Evolutionary conservation across 2,888 invertebrate species (phyloP), one percentile per base, ranked within the genome.

Genomic region (Machimus atricapillus): DNA sequence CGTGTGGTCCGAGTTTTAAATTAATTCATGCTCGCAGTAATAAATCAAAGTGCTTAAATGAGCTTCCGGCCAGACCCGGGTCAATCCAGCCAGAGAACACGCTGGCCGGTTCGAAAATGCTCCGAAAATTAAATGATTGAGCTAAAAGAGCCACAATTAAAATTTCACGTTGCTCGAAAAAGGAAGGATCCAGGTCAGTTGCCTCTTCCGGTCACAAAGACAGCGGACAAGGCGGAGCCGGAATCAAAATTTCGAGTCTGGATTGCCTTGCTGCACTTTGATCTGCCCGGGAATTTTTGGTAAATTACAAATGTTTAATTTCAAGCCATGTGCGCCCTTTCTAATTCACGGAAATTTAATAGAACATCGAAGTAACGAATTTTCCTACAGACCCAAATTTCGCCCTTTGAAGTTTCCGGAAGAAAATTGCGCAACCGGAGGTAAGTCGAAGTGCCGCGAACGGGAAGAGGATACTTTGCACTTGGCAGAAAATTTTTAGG

Each of bases 1-100:
- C 56, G 56, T 77, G 56, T 86, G 85, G 85, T 52, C 40, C 31
- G 43, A 86, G 76, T 86, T 86, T 86, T 34, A 86, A 86, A 77
- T 86, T 86, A 86, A 86, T 77, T 77, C 52, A n/a, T 77, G 34
- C 31, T 74, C 9, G 27, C 12, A 66, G 66, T 66, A 83, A 83
- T 83, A 83, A 83, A 66, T 83, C 82, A 83, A 83, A 83, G 82
- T 37, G 82, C 37, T 37, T 66, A 66, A 83, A 83, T 83, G 34
- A 66, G 19, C 79, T 52, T 66, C 66, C 23, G 79, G 23, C 43
- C 9, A 8, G 43, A 78, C 66, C 27, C 66, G 8, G 66, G 66
- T 66, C 66, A 66, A 66, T 8, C 27, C 66, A n/a, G 14, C 27
- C 14, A 5, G 12, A 23, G 14, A n/a, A 79, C 56, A 79, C 27